These are phyloP conservation scores for Hapalemur alaotrensis DNA, from an alignment of 2,797 vertebrate species.

Conservation along the genomic window DNA sequence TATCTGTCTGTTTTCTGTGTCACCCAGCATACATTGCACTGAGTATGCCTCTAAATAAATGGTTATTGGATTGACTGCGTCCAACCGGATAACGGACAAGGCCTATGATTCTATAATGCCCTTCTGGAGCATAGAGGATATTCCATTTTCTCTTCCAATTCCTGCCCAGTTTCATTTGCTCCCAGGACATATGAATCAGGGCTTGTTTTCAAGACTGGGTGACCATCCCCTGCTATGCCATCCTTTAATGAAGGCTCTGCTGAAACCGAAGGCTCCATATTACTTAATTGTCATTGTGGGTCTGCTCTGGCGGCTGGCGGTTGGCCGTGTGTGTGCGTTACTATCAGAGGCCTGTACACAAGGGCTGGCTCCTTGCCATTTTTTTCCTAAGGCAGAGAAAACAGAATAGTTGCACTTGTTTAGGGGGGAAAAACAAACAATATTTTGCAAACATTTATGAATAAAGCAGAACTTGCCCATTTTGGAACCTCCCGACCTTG, in stretches of 20 bases:
- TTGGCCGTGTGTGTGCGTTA: constrained; percentile 7
- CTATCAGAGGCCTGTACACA: constrained; percentile 56
- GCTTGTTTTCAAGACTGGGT: constrained; percentile 6
- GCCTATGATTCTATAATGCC: neutral
- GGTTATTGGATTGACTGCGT: neutral
- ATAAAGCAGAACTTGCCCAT: constrained; percentile 77
- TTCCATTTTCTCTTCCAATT: neutral
- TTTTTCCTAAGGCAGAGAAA: constrained; percentile 63
- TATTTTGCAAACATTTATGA: constrained; percentile 75
- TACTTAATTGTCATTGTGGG: neutral
- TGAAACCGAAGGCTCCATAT: constrained; percentile 3
- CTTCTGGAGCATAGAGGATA: neutral
- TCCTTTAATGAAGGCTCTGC: constrained; percentile 44
- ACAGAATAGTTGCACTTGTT: constrained; percentile 73
- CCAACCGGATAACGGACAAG: neutral
- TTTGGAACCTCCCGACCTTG: constrained; percentile 80
- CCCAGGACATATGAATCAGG: neutral
- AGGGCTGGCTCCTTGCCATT: constrained; percentile 50
- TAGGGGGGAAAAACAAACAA: constrained; percentile 63
- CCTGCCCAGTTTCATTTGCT: constrained; percentile 7
- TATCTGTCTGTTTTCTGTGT: neutral
- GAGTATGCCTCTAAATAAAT: neutral
- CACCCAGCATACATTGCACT: neutral
- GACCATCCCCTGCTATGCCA: neutral
- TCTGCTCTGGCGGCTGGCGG: neutral